Base-by-base conservation (phyloP, 2,797 vertebrate genomes). In the Lycodopsis pacificus region DNA sequence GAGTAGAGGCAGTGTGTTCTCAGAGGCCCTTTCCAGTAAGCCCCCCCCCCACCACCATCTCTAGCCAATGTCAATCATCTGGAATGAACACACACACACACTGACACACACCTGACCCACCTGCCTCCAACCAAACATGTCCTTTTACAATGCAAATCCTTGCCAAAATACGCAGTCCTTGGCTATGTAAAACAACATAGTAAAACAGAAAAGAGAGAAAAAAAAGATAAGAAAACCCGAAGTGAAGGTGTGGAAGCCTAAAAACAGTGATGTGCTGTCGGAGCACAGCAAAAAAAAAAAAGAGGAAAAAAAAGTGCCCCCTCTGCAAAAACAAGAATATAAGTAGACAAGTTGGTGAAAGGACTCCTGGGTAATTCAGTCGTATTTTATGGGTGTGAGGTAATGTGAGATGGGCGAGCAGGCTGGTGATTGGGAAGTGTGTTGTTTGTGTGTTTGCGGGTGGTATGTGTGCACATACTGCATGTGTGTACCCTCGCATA, bases 331-430 rank as follows among this genome's bases (percentile, higher is more conserved):
- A 91, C 86, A 93, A 53, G 42, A 72, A 74, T 48, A 83, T 42
- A 77, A 86, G 81, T 69, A 53, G 86, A 88, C 84, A 68, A 80
- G 82, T 53, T 84, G 87, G 81, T 89, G 92, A 93, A 91, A 92
- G 90, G 92, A 77, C 91, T 90, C 81, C 64, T 91, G 87, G 89
- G 92, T 88, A 89, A 92, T 86, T 86, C 67, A 53, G 79, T 58
- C 63, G 14, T 81, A 59, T 82, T 94, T 94, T 93, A 94, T 93
- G 73, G 83, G 84, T 84, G 79, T 93, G 93, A 93, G 92, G 93
- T 94, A 91, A 94, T 91, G 83, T 81, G 83, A 90, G 80, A 89
- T 76, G 75, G 82, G 73, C 19, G 17, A 79, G 42, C 32, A 77
- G 75, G 83, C 75, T 76, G 77, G 49, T 51, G 76, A 76, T 42